A percentile compares a stretch with the other conserved stretches of the same genome.
Evolutionary conservation across 2,888 invertebrate species (phyloP).

Genomic region (Amblyjoppa proteus): DNA sequence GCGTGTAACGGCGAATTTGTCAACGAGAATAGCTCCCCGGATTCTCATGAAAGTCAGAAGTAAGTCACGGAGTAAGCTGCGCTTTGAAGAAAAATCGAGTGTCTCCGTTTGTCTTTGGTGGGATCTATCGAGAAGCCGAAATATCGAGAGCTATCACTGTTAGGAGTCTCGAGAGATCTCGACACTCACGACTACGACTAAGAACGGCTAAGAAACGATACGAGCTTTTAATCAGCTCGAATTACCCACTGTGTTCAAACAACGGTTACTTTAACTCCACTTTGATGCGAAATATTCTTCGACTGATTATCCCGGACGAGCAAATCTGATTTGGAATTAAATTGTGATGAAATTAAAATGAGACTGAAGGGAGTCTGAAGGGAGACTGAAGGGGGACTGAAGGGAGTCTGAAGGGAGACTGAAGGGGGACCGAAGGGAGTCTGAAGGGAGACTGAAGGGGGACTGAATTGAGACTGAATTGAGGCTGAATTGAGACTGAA

Average conservation of each 20-base stretch:
- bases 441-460: too few relatives aligned
- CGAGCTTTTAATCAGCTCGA: slow-evolving; percentile 33
- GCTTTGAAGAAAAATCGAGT: background rate
- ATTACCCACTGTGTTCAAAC: slow-evolving; percentile 15
- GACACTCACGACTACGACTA: background rate
- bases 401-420: too few relatives aligned
- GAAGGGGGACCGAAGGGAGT: too few relatives aligned
- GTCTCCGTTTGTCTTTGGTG: slow-evolving; percentile 14
- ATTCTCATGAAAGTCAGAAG: slow-evolving; percentile 24
- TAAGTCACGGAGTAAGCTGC: slow-evolving; percentile 1
- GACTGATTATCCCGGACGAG: slow-evolving; percentile 4
- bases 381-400: too few relatives aligned
- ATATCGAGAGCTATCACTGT: slow-evolving; percentile 6
- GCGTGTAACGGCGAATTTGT: slow-evolving; percentile 11
- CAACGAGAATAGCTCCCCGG: slow-evolving; percentile 23
- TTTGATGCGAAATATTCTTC: slow-evolving; percentile 5
- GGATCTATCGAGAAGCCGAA: background rate
- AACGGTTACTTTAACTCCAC: slow-evolving; percentile 2
- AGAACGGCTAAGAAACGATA: slow-evolving; percentile 8
- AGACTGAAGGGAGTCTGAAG: too few relatives aligned
- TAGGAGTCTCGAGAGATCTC: background rate
- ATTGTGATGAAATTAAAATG: too few relatives aligned
- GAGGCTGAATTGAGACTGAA: too few relatives aligned
- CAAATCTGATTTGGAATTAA: background rate
- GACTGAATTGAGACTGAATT: too few relatives aligned